Evolutionary conservation across 2,113 vertebrate species (phyloP).

Genomic region (Hydrochoerus hydrochaeris): DNA sequence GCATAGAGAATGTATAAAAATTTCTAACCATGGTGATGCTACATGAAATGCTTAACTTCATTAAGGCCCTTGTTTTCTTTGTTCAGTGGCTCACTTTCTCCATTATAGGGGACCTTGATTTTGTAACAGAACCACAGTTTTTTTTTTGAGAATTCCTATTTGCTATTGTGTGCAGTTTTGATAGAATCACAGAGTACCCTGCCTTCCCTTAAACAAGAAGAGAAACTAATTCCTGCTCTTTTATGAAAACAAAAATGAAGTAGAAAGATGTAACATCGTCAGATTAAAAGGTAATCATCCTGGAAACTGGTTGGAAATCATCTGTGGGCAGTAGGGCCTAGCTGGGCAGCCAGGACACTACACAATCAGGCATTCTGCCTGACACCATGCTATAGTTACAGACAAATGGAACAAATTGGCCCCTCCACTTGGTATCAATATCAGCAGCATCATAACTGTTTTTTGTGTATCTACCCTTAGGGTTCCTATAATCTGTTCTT

Average conservation of each 20-base stretch:
- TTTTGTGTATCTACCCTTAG: not conserved
- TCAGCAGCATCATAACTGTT: not conserved
- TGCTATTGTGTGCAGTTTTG: not conserved
- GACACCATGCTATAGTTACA: not conserved
- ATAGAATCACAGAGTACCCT: not conserved
- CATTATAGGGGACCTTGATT: not conserved
- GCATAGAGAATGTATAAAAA: not conserved
- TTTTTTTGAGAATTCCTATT: not conserved
- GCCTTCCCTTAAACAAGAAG: not conserved
- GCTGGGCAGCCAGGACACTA: not conserved
- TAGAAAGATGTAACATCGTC: not conserved
- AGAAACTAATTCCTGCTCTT: not conserved
- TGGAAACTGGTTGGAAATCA: not conserved
- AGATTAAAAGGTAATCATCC: not conserved
- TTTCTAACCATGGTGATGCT: not conserved
- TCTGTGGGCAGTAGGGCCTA: not conserved
- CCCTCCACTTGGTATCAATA: not conserved
- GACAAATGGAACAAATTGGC: not conserved
- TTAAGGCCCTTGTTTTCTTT: not conserved
- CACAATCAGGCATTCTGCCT: not conserved
- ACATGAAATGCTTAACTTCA: not conserved
- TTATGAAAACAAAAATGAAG: not conserved
- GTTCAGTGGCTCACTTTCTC: not conserved
- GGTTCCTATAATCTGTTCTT: conserved; percentile 1
- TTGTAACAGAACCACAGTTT: not conserved